phyloP scores from a whole-genome alignment of 2,113 vertebrate genomes.

The Haemorhous mexicanus region DNA sequence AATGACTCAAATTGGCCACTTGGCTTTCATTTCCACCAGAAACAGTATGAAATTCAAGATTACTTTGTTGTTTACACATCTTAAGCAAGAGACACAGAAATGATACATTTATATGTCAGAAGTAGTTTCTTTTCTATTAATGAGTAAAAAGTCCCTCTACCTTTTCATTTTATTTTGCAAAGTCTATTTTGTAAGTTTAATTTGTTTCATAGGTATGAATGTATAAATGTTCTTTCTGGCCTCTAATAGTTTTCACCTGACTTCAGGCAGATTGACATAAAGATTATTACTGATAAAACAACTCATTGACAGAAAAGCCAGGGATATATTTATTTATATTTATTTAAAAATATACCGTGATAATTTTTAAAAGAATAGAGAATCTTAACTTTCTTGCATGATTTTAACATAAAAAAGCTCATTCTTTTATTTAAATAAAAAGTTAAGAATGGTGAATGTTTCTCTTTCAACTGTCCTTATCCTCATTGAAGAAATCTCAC shows the following conservation, averaged over 20 bases:
- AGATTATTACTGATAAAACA: background rate
- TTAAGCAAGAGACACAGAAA: background rate
- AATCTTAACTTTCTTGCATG: background rate
- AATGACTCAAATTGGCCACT: conserved; percentile 31
- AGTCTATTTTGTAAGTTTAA: background rate
- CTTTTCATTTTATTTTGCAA: background rate
- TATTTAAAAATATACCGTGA: background rate
- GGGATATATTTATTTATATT: too few species aligned
- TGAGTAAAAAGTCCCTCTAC: background rate
- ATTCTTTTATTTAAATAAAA: background rate
- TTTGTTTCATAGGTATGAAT: background rate
- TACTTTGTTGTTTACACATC: conserved; percentile 24
- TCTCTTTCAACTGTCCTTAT: background rate
- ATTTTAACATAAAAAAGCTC: background rate
- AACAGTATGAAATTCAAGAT: background rate
- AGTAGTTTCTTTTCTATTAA: conserved; percentile 1
- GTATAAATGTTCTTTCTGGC: background rate
- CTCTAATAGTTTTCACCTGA: background rate
- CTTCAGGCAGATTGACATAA: background rate
- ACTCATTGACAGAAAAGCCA: background rate
- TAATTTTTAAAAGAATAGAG: background rate
- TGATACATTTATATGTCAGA: background rate
- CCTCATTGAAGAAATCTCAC: background rate
- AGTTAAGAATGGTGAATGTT: background rate
- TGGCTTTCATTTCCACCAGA: conserved; percentile 15